These are phyloP conservation scores for Eupithecia tripunctaria DNA, from an alignment of 2,888 invertebrate species.

Conservation along the genomic window DNA sequence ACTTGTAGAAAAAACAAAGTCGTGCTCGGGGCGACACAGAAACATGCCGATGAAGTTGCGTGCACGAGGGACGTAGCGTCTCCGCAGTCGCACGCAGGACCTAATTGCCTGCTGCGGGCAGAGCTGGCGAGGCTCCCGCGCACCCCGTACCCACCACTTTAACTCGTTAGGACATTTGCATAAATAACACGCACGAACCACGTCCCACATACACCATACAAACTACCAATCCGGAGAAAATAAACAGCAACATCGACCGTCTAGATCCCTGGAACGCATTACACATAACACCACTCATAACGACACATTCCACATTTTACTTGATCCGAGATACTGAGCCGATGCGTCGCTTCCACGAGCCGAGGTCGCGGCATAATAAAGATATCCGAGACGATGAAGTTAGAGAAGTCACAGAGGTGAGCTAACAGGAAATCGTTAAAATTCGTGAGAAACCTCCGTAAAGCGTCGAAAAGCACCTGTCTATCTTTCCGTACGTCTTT, in stretches of 20 bases:
- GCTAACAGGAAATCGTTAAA: constrained; percentile 82
- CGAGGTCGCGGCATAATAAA: constrained; percentile 73
- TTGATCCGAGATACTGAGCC: constrained; percentile 72
- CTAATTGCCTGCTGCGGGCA: constrained; percentile 81
- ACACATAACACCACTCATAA: constrained; percentile 68
- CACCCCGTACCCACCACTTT: constrained; percentile 73
- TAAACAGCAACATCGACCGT: constrained; percentile 64
- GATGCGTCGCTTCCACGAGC: constrained; percentile 65
- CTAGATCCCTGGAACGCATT: constrained; percentile 53
- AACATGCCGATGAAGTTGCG: constrained; percentile 70
- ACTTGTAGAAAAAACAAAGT: constrained; percentile 71
- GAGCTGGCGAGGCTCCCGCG: constrained; percentile 66
- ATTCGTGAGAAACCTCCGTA: constrained; percentile 77
- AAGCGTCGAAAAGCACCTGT: constrained; percentile 55
- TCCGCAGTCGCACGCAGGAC: constrained; percentile 69
- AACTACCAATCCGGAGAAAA: constrained; percentile 81
- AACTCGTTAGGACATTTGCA: constrained; percentile 83
- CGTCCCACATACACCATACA: constrained; percentile 63
- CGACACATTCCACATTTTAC: constrained; percentile 68
- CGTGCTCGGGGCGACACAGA: constrained; percentile 81
- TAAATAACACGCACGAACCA: constrained; percentile 75
- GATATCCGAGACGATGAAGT: constrained; percentile 70
- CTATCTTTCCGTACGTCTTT: constrained; percentile 24
- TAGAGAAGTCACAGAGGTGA: constrained; percentile 63
- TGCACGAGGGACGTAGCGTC: constrained; percentile 51